Evolutionary conservation across 37 sponge, comb jelly and placozoan genomes (phyloP).

Genomic region (Ephydatia muelleri): DNA sequence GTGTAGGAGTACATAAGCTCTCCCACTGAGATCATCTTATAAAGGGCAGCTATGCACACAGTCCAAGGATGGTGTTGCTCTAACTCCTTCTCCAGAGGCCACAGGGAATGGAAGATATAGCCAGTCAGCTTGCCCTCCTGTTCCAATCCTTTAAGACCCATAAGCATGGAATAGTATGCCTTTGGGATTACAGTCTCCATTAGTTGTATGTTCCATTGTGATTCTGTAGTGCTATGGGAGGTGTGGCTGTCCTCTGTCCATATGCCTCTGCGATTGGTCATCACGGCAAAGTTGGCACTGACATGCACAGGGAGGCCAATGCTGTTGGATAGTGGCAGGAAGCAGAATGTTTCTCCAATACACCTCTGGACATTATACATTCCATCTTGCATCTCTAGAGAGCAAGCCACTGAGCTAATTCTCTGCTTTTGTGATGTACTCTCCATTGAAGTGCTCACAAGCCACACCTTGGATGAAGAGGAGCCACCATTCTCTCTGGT

Average conservation of each 20-base stretch:
- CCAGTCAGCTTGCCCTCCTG: not conserved
- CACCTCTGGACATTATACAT: not conserved
- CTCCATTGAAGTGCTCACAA: not conserved
- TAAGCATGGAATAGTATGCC: slow-evolving; percentile 18
- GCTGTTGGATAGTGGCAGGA: slow-evolving; percentile 49
- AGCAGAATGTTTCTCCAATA: slow-evolving; percentile 47
- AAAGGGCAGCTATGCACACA: slow-evolving; percentile 3
- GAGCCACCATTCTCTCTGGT: not conserved
- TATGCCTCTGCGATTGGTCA: slow-evolving; percentile 50
- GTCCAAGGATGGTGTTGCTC: slow-evolving; percentile 37
- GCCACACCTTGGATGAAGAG: slow-evolving; percentile 9
- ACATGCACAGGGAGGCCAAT: slow-evolving; percentile 69
- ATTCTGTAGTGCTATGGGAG: not conserved
- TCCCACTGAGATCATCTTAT: not conserved
- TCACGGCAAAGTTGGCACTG: slow-evolving; percentile 63
- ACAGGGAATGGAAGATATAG: slow-evolving; percentile 36
- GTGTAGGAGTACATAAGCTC: slow-evolving; percentile 22
- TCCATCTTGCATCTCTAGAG: not conserved
- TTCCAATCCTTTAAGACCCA: slow-evolving; percentile 7
- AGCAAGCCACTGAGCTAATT: slow-evolving; percentile 32
- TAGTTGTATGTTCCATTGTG: slow-evolving; percentile 38
- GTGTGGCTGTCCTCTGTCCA: slow-evolving; percentile 22
- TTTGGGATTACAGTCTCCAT: slow-evolving; percentile 25
- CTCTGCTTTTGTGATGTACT: not conserved
- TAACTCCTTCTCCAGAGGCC: slow-evolving; percentile 33